phyloP scores from a whole-genome alignment of 2,888 invertebrate species.

The Synergus umbraculus region DNA sequence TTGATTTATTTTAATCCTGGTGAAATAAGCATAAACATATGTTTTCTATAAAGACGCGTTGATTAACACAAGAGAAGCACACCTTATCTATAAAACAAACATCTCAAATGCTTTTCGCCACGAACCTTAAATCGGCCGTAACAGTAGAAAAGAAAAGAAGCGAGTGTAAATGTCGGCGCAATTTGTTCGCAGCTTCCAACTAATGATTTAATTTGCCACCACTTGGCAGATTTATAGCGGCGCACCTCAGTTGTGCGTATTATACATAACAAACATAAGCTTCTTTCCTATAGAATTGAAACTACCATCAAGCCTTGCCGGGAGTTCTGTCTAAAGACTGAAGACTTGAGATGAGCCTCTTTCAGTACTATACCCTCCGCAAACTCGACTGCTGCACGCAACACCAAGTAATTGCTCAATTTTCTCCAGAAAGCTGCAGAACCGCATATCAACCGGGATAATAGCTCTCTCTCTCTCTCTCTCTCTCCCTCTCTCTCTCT shows the following conservation, averaged over 20 bases:
- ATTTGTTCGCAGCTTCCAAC: slow-evolving; percentile 72
- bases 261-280: slow-evolving; percentile 12
- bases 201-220: slow-evolving; percentile 73
- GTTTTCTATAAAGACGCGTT: too few species aligned
- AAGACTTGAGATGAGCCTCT: slow-evolving; percentile 1
- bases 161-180: slow-evolving; percentile 65
- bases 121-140: neutral
- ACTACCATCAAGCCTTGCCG: neutral
- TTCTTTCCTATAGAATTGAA: neutral
- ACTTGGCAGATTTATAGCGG: slow-evolving; percentile 70
- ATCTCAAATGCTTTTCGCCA: too few species aligned
- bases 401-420: slow-evolving; percentile 67
- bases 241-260: slow-evolving; percentile 59
- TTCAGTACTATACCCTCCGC: neutral
- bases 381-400: slow-evolving; percentile 56
- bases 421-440: slow-evolving; percentile 57
- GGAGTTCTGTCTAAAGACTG: neutral
- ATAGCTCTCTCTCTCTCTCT: slow-evolving; percentile 40
- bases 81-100: too few species aligned
- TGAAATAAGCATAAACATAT: too few species aligned
- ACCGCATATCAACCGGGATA: slow-evolving; percentile 49
- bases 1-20: too few species aligned
- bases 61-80: too few species aligned
- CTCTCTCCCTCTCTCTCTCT: too few species aligned
- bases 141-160: slow-evolving; percentile 37